A percentile compares a stretch with the other conserved stretches of the same genome.
phyloP scores from a whole-genome alignment of 2,888 invertebrate species.

The Metallyticus violacea region DNA sequence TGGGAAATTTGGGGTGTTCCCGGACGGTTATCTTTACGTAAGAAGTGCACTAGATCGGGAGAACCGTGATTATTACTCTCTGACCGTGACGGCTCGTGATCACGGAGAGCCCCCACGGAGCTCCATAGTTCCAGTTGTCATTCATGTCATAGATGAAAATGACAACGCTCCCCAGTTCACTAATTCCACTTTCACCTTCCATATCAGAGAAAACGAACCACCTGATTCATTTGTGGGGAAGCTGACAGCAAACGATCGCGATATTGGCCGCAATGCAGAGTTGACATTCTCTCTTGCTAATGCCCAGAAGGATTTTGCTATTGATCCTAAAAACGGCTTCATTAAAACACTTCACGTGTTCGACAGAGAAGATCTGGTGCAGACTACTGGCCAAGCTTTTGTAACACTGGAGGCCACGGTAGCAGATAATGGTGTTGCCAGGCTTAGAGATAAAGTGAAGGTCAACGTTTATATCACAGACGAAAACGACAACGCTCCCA shows the following conservation, averaged over 20 bases:
- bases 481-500: slow-evolving; percentile 87
- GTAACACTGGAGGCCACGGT: slow-evolving; percentile 84
- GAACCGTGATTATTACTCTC: slow-evolving; percentile 84
- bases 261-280: slow-evolving; percentile 90
- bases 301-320: slow-evolving; percentile 76
- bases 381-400: slow-evolving; percentile 71
- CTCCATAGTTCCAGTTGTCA: slow-evolving; percentile 85
- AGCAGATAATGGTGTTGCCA: slow-evolving; percentile 74
- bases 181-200: slow-evolving; percentile 86
- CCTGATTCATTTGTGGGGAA: slow-evolving; percentile 90
- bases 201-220: slow-evolving; percentile 83
- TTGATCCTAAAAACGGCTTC: slow-evolving; percentile 88
- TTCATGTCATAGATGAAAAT: slow-evolving; percentile 94
- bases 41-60: slow-evolving; percentile 84
- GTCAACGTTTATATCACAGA: slow-evolving; percentile 85
- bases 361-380: slow-evolving; percentile 84
- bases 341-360: slow-evolving; percentile 81
- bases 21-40: slow-evolving; percentile 89
- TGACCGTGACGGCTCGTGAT: slow-evolving; percentile 81
- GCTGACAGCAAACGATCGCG: slow-evolving; percentile 82
- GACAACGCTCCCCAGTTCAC: slow-evolving; percentile 93
- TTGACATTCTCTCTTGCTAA: slow-evolving; percentile 75
- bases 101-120: slow-evolving; percentile 73
- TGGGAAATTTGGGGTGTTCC: slow-evolving; percentile 88
- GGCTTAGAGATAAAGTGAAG: slow-evolving; percentile 80